Evolutionary conservation across 2,113 vertebrate genomes (phyloP).

Genomic region (Paratilapia polleni): DNA sequence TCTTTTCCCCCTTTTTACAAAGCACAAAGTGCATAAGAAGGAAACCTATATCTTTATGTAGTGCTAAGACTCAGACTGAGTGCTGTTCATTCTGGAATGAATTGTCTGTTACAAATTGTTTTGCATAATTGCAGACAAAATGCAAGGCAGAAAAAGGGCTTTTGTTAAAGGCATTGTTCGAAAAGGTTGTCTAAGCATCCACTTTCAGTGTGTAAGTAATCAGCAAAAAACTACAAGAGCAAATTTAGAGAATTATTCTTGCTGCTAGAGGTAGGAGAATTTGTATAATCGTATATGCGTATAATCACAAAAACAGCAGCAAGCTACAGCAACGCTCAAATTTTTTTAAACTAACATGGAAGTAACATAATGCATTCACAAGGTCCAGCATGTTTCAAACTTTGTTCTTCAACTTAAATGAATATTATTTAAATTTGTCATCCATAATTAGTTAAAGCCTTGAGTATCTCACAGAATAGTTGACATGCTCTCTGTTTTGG

Average conservation of each 20-base stretch:
- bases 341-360: background rate
- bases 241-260: no score
- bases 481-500: no score
- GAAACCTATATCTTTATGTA: no score
- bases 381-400: background rate
- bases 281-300: no score
- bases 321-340: no score
- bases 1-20: background rate
- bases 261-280: no score
- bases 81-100: background rate
- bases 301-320: no score
- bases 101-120: background rate
- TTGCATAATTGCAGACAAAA: background rate
- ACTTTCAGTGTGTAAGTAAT: no score
- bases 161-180: background rate
- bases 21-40: no score
- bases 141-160: background rate
- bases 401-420: background rate
- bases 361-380: background rate
- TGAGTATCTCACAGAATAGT: background rate
- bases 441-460: background rate
- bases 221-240: no score
- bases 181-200: background rate
- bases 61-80: background rate
- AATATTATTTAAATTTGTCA: no score